Conservation (phyloP, 2,113 vertebrate genomes). For the Strigops habroptila region DNA sequence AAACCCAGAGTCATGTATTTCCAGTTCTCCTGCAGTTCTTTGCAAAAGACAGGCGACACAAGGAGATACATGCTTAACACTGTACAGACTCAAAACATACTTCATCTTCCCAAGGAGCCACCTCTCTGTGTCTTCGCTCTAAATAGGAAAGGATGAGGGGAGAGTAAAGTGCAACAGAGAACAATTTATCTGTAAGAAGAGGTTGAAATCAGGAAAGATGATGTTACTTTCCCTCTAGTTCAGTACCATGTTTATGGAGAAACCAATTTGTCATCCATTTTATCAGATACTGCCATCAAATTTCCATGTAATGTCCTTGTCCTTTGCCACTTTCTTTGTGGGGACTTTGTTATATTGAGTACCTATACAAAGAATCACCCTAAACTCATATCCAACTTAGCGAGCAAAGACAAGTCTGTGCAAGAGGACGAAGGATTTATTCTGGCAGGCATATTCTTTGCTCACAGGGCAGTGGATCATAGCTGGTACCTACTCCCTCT, state of each 20-base stretch:
- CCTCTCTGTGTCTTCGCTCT: not conserved
- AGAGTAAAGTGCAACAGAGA: not conserved
- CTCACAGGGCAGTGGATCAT: not conserved
- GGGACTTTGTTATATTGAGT: not conserved
- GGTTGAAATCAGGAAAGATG: not conserved
- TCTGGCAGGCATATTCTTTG: not conserved
- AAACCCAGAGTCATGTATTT: not conserved
- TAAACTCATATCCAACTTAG: constrained; percentile 8
- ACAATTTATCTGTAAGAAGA: not conserved
- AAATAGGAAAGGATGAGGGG: not conserved
- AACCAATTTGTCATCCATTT: constrained; percentile 2
- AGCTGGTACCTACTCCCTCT: not conserved
- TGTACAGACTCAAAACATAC: not conserved
- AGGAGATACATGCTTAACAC: not conserved
- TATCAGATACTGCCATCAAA: not conserved
- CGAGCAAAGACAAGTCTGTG: not conserved
- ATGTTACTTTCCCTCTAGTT: not conserved
- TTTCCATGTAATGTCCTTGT: not conserved
- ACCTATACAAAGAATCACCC: not conserved
- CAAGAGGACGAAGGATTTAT: not conserved
- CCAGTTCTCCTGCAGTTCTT: not conserved
- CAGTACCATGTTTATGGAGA: not conserved
- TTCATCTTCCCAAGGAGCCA: not conserved
- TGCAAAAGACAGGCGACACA: not conserved
- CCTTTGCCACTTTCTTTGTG: not conserved